Conservation (phyloP, 2,888 invertebrate genomes). For the Eilema sororculum region DNA sequence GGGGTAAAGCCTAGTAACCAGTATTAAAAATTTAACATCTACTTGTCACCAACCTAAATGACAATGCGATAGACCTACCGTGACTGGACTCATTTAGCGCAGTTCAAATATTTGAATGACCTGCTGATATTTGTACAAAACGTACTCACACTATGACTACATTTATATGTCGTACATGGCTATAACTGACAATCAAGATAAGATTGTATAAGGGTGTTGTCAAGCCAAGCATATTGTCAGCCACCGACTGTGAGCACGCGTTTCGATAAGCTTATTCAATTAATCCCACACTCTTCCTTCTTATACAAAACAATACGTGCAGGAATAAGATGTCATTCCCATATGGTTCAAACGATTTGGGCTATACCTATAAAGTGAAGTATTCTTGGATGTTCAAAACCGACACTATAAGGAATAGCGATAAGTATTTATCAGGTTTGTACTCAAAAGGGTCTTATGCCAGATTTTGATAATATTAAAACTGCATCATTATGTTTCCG, state of each 20-base stretch:
- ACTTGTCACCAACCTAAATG: neutral
- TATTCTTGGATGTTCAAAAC: too few relatives aligned
- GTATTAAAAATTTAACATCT: neutral
- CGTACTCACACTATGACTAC: neutral
- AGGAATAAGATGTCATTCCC: neutral
- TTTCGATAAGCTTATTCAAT: constrained; percentile 2
- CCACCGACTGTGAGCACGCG: neutral
- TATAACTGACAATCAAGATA: constrained; percentile 12
- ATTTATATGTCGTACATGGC: constrained; percentile 5
- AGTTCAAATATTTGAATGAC: constrained; percentile 21
- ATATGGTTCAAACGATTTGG: neutral
- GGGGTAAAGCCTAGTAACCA: neutral
- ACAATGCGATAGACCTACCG: neutral
- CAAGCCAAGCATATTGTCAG: neutral
- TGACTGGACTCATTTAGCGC: constrained; percentile 14
- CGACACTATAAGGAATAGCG: too few relatives aligned
- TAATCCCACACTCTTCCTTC: neutral
- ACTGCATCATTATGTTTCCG: too few relatives aligned
- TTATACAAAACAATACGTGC: neutral
- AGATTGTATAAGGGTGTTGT: neutral
- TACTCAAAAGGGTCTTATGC: too few relatives aligned
- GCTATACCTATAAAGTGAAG: neutral
- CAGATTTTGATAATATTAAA: too few relatives aligned
- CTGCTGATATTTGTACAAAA: constrained; percentile 8
- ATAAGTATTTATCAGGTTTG: too few relatives aligned